Evolutionary conservation across 2,113 vertebrate genomes (phyloP).

Genomic region (Hippocampus barbouri): DNA sequence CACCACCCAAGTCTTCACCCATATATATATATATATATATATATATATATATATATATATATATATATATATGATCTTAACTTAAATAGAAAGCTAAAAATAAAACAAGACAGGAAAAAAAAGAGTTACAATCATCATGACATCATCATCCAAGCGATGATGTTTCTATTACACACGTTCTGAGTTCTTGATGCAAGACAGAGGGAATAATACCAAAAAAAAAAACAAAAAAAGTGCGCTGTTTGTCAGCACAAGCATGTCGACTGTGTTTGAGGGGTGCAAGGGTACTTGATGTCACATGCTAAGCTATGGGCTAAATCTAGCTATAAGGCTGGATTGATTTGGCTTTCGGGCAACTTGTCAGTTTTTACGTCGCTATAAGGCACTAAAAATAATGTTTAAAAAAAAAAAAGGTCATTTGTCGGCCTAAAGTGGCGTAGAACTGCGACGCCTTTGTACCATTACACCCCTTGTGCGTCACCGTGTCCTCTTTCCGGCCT

Average conservation of each 20-base stretch:
- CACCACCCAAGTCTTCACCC: too few species aligned
- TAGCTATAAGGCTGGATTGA: background rate
- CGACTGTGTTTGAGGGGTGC: background rate
- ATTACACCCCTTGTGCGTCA: background rate
- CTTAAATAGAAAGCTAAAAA: conserved; percentile 66
- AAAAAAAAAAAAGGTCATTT: background rate
- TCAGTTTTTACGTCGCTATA: background rate
- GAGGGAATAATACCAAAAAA: conserved; percentile 56
- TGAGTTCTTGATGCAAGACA: conserved; percentile 80
- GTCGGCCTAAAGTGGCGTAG: background rate
- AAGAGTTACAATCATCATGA: conserved; percentile 25
- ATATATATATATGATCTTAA: conserved; percentile 43
- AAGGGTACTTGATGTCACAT: conserved; percentile 3
- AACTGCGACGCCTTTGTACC: background rate
- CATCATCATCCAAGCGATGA: conserved; percentile 31
- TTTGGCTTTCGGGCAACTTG: background rate
- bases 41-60: too few species aligned
- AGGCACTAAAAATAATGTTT: background rate
- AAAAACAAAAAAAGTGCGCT: conserved; percentile 46
- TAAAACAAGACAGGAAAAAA: conserved; percentile 47
- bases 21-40: too few species aligned
- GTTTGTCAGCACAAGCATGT: conserved; percentile 20
- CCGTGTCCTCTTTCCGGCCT: background rate
- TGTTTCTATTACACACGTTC: conserved; percentile 54
- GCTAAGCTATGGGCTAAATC: conserved; percentile 1